Evolutionary conservation across 35 echinoderm and acorn worm genomes (phyloP), one percentile per base, ranked within the genome.

Genomic region (Apostichopus californicus): DNA sequence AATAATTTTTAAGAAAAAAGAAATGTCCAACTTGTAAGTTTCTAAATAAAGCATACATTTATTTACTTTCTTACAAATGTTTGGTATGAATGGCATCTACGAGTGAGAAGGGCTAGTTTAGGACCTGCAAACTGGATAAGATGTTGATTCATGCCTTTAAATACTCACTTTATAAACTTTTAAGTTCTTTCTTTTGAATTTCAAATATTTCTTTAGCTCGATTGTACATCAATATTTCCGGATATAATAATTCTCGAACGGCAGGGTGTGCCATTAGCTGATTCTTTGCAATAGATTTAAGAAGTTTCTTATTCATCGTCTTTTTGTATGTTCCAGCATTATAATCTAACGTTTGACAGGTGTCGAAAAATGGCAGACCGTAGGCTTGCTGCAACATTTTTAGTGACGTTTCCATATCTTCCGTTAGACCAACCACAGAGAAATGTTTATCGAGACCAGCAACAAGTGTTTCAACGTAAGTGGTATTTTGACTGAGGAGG

Each of bases 141-240:
- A 34, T 34, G 28, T 34, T 34, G 28, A 34, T 34, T 34, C 28
- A 34, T 34, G 28, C 28, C 28, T 34, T 34, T 34, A 34, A 34
- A 34, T 34, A 68, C 64, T 17, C 6, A 13, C 64, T 68, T 9
- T 17, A 68, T 68, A 68, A 68, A 83, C 80, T 46, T 54, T 83
- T 54, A 18, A 83, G 46, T 83, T 54, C 25, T 54, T 56, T 4
- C 6, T 34, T 17, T 83, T 83, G 80, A 12, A 56, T 83, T 7
- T n/a, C 55, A 87, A 87, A 87, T 28, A 87, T 87, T 87, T 87
- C 85, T 59, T 24, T 64, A 23, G 85, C 85, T 70, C 63, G 55
- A 18, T 65, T 64, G 59, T 87, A 87, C 22, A 87, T 59, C 25
- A 28, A 18, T 70, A 87, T 9, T n/a, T 87, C 85, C 24, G 57